Evolutionary conservation across 2,888 invertebrate genomes (phyloP), one percentile per base, ranked within the genome.

Genomic region (Dinocampus coccinellae): DNA sequence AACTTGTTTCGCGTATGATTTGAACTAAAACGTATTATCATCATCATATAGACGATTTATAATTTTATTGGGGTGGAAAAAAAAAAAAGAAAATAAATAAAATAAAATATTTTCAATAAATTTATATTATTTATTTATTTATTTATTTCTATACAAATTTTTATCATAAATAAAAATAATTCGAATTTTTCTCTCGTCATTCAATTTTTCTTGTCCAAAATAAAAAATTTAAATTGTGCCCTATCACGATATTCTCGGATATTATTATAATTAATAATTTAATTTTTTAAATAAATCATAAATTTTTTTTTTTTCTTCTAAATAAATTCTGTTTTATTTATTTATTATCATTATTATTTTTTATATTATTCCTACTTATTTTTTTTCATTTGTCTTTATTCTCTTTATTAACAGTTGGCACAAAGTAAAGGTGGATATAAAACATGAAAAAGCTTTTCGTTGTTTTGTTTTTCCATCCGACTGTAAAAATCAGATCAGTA

Each of bases 361-460:
- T 29, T 4, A 7, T 7, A 29, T 29, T 29, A 3, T 29, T 29
- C 29, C 29, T 29, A 4, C 7, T 3, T 29, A 29, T 29, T 29
- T 7, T n/a, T n/a, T n/a, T n/a, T n/a, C 3, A n/a, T 39, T 39
- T 39, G 13, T 39, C 39, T 39, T 39, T 13, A 39, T 39, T 13
- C 39, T 39, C 16, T 16, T 2, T 16, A 16, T 20, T 47, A n/a
- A 16, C 4, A 47, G 16, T 47, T 16, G 16, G 20, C 16, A 16
- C 47, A n/a, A 47, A 47, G 47, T 47, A 7, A 20, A 47, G 7
- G 47, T 47, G 16, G 16, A 47, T 47, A 47, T 47, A 47, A 9
- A 47, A 47, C 47, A 47, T 47, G 47, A 16, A 47, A 47, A 47
- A 47, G 47, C 47, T 47, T 47, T 47, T 47, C 16, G 47, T 47